A percentile compares a stretch with the other conserved stretches of the same genome.
Evolutionary conservation across 1,140 invertebrate genomes (phyloP).

Genomic region (Leptinotarsa undecemlineata): DNA sequence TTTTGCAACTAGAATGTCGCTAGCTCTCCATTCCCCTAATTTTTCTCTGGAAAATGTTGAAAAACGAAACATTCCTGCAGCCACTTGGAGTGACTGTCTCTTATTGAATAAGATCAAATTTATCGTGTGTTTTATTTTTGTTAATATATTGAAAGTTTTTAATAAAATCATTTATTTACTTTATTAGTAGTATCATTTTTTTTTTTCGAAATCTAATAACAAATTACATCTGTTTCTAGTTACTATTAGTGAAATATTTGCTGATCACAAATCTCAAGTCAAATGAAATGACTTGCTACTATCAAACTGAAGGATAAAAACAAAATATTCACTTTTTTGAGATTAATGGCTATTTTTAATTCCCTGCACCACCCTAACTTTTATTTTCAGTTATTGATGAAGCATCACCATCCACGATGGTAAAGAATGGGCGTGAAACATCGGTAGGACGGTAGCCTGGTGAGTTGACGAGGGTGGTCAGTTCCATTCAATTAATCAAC

Average conservation of each 20-base stretch:
- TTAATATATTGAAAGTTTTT: constrained; percentile 56
- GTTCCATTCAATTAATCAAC: too few relatives aligned
- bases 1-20: not conserved
- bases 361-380: too few relatives aligned
- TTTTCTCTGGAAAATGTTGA: constrained; percentile 19
- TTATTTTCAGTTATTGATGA: too few relatives aligned
- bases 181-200: constrained; percentile 40
- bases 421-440: too few relatives aligned
- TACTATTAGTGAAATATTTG: not conserved
- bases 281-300: not conserved
- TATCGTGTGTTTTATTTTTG: constrained; percentile 58
- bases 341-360: too few relatives aligned
- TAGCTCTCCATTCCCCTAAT: not conserved
- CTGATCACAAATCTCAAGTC: not conserved
- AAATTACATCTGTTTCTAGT: not conserved
- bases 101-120: constrained; percentile 54
- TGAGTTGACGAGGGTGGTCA: too few relatives aligned
- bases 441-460: too few relatives aligned
- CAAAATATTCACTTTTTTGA: not conserved
- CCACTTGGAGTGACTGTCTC: constrained; percentile 49
- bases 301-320: not conserved
- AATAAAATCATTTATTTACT: constrained; percentile 56
- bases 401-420: too few relatives aligned
- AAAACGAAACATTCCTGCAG: constrained; percentile 53
- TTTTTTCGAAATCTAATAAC: not conserved